Percentiles rank a stretch among this genome's conserved stretches.
phyloP scores from a whole-genome alignment of 2,113 vertebrate species.

The Odontesthes bonariensis region DNA sequence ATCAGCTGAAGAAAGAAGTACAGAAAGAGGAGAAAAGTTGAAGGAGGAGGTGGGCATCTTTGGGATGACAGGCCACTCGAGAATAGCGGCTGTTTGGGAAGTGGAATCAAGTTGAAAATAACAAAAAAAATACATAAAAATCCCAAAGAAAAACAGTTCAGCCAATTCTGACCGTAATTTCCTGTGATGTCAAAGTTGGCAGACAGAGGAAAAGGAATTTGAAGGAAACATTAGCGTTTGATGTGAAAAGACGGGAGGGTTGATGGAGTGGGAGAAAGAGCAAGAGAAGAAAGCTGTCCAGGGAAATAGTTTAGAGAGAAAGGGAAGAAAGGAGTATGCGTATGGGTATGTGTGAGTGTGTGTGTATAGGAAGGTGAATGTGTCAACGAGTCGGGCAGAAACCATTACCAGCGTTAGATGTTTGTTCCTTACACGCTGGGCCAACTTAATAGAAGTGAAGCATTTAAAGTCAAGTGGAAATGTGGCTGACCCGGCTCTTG shows the following conservation, averaged over 20 bases:
- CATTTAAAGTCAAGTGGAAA: slow-evolving; percentile 78
- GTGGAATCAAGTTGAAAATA: slow-evolving; percentile 74
- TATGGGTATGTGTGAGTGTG: slow-evolving; percentile 5
- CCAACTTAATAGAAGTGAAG: slow-evolving; percentile 78
- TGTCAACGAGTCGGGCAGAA: slow-evolving; percentile 79
- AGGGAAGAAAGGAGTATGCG: slow-evolving; percentile 21
- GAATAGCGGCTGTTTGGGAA: slow-evolving; percentile 63
- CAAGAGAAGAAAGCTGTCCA: slow-evolving; percentile 71
- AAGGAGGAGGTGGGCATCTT: slow-evolving; percentile 52
- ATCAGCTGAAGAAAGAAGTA: slow-evolving; percentile 28
- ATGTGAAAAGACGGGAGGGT: slow-evolving; percentile 75
- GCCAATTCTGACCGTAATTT: slow-evolving; percentile 84
- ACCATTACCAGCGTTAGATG: slow-evolving; percentile 78
- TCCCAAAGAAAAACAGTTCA: slow-evolving; percentile 5
- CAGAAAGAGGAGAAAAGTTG: slow-evolving; percentile 40
- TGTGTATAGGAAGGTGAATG: slow-evolving; percentile 46
- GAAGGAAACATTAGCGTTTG: slow-evolving; percentile 84
- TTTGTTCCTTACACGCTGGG: slow-evolving; percentile 73
- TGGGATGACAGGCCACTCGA: slow-evolving; percentile 60
- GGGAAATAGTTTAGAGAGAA: slow-evolving; percentile 75
- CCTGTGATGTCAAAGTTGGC: slow-evolving; percentile 85
- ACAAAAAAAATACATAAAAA: slow-evolving; percentile 10
- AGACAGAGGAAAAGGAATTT: slow-evolving; percentile 83
- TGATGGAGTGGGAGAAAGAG: slow-evolving; percentile 61
- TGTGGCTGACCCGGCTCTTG: slow-evolving; percentile 58